Evolutionary conservation across 2,797 vertebrate genomes (phyloP).

Genomic region (Falco naumanni): DNA sequence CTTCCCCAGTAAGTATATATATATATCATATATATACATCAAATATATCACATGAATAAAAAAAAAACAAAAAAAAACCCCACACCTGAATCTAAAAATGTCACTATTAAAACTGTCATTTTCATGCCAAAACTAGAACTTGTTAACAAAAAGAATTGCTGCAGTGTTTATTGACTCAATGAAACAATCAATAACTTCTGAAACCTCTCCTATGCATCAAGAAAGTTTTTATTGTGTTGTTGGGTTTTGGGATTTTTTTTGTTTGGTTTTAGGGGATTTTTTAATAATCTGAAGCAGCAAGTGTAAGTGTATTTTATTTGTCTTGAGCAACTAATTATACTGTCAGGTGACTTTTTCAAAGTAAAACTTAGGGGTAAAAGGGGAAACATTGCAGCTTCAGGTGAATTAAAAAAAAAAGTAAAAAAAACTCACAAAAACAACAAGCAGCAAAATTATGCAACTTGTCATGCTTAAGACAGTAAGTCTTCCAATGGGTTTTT

Average conservation of each 20-base stretch:
- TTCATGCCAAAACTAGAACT: not conserved
- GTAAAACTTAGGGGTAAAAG: not conserved
- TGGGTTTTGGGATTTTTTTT: not conserved
- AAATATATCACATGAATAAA: not conserved
- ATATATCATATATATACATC: no score
- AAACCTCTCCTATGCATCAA: constrained; percentile 27
- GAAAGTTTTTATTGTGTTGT: not conserved
- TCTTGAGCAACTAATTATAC: not conserved
- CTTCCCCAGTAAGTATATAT: not conserved
- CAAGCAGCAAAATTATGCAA: not conserved
- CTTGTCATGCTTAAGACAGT: not conserved
- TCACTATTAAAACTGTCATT: not conserved
- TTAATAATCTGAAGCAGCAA: not conserved
- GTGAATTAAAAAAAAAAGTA: not conserved
- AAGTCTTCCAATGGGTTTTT: not conserved
- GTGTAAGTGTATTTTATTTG: not conserved
- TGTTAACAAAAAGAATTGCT: not conserved
- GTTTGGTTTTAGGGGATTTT: not conserved
- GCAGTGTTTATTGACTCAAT: not conserved
- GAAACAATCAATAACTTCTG: not conserved
- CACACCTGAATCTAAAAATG: not conserved
- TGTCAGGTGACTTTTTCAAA: constrained; percentile 31
- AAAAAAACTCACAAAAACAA: not conserved
- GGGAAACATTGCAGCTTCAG: not conserved
- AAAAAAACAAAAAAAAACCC: not conserved